phyloP scores from a whole-genome alignment of 2,888 invertebrate species.

The Myopa tessellatipennis region DNA sequence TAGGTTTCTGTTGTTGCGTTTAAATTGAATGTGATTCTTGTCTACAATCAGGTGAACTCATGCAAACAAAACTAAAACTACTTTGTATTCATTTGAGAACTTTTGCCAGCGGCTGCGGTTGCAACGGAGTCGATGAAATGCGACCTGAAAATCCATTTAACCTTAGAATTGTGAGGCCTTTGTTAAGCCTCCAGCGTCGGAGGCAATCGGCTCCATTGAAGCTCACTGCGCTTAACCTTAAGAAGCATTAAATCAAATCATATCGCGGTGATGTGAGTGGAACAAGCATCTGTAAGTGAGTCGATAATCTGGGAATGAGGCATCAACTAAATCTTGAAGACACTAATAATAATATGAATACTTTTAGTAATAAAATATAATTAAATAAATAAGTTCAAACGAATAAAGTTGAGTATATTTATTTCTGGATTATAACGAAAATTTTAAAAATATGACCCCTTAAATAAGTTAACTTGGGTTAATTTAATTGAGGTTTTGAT shows the following conservation, averaged over 20 bases:
- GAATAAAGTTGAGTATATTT: too few species aligned
- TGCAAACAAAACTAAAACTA: neutral
- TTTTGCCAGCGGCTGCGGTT: neutral
- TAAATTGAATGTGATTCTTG: constrained; percentile 8
- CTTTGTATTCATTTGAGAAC: neutral
- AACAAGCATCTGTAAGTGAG: too few species aligned
- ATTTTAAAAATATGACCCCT: too few species aligned
- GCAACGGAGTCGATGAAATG: neutral
- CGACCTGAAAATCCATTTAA: constrained; percentile 3
- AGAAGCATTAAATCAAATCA: neutral
- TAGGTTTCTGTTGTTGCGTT: neutral
- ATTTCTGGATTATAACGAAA: too few species aligned
- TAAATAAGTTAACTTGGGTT: too few species aligned
- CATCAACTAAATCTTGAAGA: neutral
- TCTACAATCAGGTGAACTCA: constrained; percentile 6
- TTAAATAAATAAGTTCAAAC: too few species aligned
- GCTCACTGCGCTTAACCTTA: neutral
- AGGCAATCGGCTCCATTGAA: neutral
- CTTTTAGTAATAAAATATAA: neutral
- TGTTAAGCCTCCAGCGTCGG: neutral
- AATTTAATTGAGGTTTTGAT: too few species aligned
- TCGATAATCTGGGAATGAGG: neutral
- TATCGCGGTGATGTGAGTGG: neutral
- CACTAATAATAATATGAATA: neutral
- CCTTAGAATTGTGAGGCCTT: neutral